Evolutionary conservation across 2,888 invertebrate species (phyloP).

Genomic region (Melolontha melolontha): DNA sequence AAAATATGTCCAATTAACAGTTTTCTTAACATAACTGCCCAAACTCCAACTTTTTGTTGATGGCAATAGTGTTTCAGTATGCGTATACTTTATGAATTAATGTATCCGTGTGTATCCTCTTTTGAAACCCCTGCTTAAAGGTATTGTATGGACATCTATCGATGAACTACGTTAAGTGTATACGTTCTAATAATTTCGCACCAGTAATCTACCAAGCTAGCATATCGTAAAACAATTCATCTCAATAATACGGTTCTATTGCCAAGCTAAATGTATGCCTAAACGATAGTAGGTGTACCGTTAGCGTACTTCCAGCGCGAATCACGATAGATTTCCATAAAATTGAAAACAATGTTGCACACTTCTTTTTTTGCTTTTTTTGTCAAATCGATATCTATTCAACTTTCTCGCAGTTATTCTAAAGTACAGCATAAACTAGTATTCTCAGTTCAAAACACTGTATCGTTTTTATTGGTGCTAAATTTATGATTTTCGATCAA

Average conservation of each 20-base stretch:
- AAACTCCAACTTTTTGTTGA: no score
- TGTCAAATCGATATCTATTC: conserved; percentile 1
- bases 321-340: conserved; percentile 21
- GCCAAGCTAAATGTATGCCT: conserved; percentile 8
- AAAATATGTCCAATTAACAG: no score
- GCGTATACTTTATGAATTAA: no score
- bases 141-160: conserved; percentile 17
- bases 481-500: background rate
- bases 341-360: conserved; percentile 26
- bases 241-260: conserved; percentile 20
- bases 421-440: background rate
- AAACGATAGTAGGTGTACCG: conserved; percentile 21
- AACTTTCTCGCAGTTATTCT: conserved; percentile 2
- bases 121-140: no score
- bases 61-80: no score
- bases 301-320: conserved; percentile 21
- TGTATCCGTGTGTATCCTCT: no score
- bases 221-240: conserved; percentile 19
- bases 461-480: background rate
- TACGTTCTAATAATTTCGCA: conserved; percentile 1
- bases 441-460: background rate
- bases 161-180: background rate
- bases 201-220: conserved; percentile 1
- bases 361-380: conserved; percentile 6
- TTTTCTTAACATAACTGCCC: no score